A percentile compares a stretch with the other conserved stretches of the same genome.
Conservation (phyloP, 2,113 vertebrate species). For the Pelodiscus sinensis region DNA sequence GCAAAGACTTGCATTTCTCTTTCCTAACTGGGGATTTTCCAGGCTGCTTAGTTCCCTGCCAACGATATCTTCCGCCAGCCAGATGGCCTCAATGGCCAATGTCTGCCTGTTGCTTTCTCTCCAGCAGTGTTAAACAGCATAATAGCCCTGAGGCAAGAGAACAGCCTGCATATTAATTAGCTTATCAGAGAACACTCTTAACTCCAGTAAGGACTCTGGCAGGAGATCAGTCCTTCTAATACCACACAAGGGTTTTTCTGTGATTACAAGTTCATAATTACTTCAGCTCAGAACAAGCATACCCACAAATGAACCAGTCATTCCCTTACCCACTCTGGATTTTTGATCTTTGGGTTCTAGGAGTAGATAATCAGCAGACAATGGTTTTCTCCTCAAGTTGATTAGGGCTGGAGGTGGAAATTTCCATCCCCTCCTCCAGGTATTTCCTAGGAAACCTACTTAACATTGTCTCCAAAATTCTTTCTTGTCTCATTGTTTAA, state of each 20-base stretch:
- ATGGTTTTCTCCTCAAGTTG: not conserved
- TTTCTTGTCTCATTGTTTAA: not conserved
- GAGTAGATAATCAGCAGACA: not conserved
- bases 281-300: too few relatives aligned
- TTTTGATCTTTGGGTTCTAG: not conserved
- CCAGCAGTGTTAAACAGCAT: not conserved
- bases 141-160: not conserved
- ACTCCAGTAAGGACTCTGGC: not conserved
- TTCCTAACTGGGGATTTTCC: not conserved
- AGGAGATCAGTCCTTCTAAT: not conserved
- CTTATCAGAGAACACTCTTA: not conserved
- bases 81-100: not conserved
- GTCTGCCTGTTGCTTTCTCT: not conserved
- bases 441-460: not conserved
- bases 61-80: not conserved
- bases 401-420: not conserved
- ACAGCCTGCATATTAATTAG: not conserved
- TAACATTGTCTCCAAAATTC: not conserved
- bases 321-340: too few relatives aligned
- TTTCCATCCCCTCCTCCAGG: not conserved
- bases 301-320: too few relatives aligned
- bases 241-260: not conserved
- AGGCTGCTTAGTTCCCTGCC: not conserved
- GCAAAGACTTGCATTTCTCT: too few relatives aligned
- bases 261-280: not conserved